Conservation (phyloP, 2,113 vertebrate genomes). For the Lichenostomus cassidix region DNA sequence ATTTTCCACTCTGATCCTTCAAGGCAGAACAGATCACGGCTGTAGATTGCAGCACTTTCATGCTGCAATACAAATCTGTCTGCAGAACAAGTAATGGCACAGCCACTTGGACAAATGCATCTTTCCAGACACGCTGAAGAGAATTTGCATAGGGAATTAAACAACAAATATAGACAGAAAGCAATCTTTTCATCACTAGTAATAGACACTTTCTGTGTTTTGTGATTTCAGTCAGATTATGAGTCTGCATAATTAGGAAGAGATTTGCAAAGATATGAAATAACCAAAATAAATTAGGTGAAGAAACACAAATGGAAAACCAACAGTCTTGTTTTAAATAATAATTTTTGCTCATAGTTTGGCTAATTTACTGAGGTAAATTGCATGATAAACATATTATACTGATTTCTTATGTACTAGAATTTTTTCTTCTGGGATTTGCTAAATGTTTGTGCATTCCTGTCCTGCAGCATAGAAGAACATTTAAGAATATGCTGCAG, state of each 20-base stretch:
- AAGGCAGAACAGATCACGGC: fast-evolving
- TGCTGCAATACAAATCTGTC: background rate
- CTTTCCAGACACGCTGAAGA: background rate
- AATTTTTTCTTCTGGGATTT: background rate
- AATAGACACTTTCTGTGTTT: background rate
- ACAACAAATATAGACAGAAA: background rate
- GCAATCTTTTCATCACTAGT: background rate
- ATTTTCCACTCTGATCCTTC: background rate
- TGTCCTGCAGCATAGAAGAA: background rate
- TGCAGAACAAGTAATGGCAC: background rate
- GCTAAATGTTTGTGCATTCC: background rate
- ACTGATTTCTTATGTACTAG: background rate
- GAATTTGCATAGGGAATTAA: background rate
- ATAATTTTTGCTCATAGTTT: background rate
- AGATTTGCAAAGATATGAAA: background rate
- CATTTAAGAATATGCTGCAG: background rate
- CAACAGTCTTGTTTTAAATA: constrained; percentile 1
- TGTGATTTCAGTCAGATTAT: background rate
- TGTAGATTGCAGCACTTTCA: background rate
- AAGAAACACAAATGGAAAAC: constrained; percentile 1
- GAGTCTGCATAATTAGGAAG: constrained; percentile 1
- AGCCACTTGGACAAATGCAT: background rate
- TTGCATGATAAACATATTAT: background rate
- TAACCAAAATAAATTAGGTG: constrained; percentile 23
- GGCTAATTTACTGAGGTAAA: constrained; percentile 29